Percentiles rank a stretch among this genome's conserved stretches.
phyloP scores from a whole-genome alignment of 1,140 invertebrate genomes.

The silkworm (Bombyx mori) region DNA sequence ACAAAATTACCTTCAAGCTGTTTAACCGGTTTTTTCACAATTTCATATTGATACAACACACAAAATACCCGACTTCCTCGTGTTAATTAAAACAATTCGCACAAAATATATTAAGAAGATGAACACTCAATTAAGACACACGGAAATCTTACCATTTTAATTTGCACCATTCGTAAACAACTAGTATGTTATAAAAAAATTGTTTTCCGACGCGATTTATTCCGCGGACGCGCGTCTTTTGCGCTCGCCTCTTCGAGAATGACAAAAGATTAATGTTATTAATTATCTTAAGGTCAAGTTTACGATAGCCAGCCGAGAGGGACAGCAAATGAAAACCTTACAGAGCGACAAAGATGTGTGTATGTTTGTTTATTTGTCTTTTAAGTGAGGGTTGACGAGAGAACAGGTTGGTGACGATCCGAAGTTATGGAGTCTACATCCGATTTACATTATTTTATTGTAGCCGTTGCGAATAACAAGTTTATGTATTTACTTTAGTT shows the following conservation, averaged over 20 bases:
- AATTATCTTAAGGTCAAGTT: conserved; percentile 46
- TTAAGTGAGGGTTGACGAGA: conserved; percentile 27
- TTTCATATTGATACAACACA: background rate
- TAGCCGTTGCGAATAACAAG: no score
- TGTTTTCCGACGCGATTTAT: background rate
- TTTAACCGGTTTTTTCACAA: background rate
- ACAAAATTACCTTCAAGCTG: conserved; percentile 2
- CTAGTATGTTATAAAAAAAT: background rate
- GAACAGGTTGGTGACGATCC: conserved; percentile 36
- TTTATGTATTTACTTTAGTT: no score
- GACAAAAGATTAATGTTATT: conserved; percentile 29
- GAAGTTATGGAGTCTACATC: no score
- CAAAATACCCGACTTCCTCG: background rate
- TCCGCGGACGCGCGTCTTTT: conserved; percentile 18
- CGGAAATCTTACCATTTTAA: background rate
- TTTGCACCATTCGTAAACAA: background rate
- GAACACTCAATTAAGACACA: conserved; percentile 1
- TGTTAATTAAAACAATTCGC: background rate
- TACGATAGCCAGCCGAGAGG: conserved; percentile 26
- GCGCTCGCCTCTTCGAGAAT: conserved; percentile 27
- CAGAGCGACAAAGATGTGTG: conserved; percentile 23
- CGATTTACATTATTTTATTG: no score
- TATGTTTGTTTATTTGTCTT: conserved; percentile 11
- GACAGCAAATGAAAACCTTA: conserved; percentile 19
- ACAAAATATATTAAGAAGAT: background rate